phyloP scores from a whole-genome alignment of 2,113 vertebrate genomes.

The Aspiorhynchus laticeps region DNA sequence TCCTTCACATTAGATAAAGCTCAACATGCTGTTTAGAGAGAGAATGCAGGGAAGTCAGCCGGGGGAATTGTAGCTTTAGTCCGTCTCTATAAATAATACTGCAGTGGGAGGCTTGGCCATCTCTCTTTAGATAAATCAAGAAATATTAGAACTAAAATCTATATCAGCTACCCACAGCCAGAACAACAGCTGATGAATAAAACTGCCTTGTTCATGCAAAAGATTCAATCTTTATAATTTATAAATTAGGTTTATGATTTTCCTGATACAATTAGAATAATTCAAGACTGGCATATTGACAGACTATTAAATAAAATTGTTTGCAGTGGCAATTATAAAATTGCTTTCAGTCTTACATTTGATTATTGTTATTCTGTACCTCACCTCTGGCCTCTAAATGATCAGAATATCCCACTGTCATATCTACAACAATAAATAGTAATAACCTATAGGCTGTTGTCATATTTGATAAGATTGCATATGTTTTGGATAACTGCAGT shows the following conservation, averaged over 20 bases:
- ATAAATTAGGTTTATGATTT: background rate
- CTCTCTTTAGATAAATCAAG: slow-evolving; percentile 49
- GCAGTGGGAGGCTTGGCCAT: slow-evolving; percentile 67
- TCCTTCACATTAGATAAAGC: slow-evolving; percentile 45
- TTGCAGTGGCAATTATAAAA: background rate
- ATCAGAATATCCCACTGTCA: background rate
- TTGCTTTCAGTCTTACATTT: background rate
- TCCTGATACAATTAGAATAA: background rate
- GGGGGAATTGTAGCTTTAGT: slow-evolving; percentile 60
- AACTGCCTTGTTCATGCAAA: slow-evolving; percentile 17
- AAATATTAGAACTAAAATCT: slow-evolving; percentile 55
- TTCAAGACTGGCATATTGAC: background rate
- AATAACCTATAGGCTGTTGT: background rate
- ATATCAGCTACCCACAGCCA: slow-evolving; percentile 48
- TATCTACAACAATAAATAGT: background rate
- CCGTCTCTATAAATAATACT: slow-evolving; percentile 72
- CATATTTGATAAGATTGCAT: slow-evolving; percentile 18
- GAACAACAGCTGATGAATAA: slow-evolving; percentile 3
- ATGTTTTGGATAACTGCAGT: background rate
- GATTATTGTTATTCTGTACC: background rate
- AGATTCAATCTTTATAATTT: background rate
- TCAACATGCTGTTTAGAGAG: slow-evolving; percentile 24
- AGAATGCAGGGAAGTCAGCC: slow-evolving; percentile 34
- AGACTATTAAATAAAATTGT: background rate
- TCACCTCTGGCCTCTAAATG: slow-evolving; percentile 1